These are phyloP conservation scores for Podocnemis expansa DNA, from an alignment of 2,113 vertebrate genomes.

Conservation along the genomic window DNA sequence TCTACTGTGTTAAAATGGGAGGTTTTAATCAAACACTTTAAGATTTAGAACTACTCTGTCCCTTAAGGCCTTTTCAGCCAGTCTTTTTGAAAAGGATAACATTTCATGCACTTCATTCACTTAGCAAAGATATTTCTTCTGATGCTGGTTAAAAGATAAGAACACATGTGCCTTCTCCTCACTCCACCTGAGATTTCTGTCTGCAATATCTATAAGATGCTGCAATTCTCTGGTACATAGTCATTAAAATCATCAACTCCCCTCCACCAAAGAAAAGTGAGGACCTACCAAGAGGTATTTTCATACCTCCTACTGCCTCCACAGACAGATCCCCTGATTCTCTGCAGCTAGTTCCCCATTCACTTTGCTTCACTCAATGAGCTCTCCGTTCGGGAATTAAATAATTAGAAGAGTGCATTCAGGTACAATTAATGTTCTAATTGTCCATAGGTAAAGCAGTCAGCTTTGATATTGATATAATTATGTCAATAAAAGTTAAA, in stretches of 20 bases:
- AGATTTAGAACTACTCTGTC: conserved; percentile 55
- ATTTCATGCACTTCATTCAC: background rate
- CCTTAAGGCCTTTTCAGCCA: conserved; percentile 24
- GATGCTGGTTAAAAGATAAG: conserved; percentile 53
- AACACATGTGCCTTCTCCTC: conserved; percentile 44
- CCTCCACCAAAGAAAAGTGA: background rate
- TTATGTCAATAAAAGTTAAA: conserved; percentile 37
- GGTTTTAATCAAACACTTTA: conserved; percentile 39
- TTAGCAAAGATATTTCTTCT: conserved; percentile 15
- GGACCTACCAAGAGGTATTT: background rate
- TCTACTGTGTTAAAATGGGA: conserved; percentile 6
- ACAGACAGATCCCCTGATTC: background rate
- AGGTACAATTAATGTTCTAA: conserved; percentile 44
- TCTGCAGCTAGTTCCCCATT: background rate
- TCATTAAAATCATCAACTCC: conserved; percentile 40
- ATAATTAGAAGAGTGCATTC: conserved; percentile 18
- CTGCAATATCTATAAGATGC: background rate
- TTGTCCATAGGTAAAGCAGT: background rate
- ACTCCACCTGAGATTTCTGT: conserved; percentile 8
- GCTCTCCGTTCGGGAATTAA: conserved; percentile 27
- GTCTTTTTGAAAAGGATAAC: conserved; percentile 65
- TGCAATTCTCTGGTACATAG: conserved; percentile 16
- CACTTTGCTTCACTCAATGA: background rate
- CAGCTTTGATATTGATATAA: conserved; percentile 39
- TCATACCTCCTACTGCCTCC: background rate